Evolutionary conservation across 2,113 vertebrate genomes (phyloP).

Genomic region (Pithys albifrons): DNA sequence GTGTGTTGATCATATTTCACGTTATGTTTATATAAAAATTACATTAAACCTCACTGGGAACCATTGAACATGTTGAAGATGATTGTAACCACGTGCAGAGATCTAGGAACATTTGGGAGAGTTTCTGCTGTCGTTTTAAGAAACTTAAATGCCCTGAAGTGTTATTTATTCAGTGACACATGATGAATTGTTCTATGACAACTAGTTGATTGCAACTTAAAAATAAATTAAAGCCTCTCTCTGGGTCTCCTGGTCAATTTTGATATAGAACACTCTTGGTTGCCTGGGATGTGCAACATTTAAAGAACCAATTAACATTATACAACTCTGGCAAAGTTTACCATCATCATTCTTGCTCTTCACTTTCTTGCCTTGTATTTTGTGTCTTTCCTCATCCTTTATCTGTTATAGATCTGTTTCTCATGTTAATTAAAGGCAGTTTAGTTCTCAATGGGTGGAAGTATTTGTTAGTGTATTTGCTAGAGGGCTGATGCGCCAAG

Average conservation of each 20-base stretch:
- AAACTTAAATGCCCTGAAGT: background rate
- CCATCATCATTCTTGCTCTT: background rate
- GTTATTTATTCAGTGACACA: constrained; percentile 6
- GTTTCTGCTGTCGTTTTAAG: background rate
- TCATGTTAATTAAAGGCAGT: background rate
- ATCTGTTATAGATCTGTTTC: background rate
- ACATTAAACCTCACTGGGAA: background rate
- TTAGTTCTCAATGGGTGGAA: background rate
- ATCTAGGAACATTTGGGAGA: background rate
- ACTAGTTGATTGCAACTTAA: constrained; percentile 26
- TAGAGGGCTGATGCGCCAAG: background rate
- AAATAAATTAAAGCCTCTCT: constrained; percentile 33
- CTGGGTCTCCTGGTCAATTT: background rate
- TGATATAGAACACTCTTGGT: constrained; percentile 12
- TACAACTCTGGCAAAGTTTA: constrained; percentile 34
- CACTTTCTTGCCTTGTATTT: constrained; percentile 14
- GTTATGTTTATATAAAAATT: background rate
- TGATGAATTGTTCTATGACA: constrained; percentile 1
- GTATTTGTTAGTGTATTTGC: background rate
- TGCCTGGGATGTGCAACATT: background rate
- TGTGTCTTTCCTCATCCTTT: background rate
- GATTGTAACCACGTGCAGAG: background rate
- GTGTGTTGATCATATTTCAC: background rate
- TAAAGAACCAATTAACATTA: constrained; percentile 34
- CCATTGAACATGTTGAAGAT: background rate